Percentiles rank a stretch among this genome's conserved stretches.
These are phyloP conservation scores for Tyrophagus putrescentiae DNA, from an alignment of 1,140 invertebrate genomes.

Conservation along the genomic window DNA sequence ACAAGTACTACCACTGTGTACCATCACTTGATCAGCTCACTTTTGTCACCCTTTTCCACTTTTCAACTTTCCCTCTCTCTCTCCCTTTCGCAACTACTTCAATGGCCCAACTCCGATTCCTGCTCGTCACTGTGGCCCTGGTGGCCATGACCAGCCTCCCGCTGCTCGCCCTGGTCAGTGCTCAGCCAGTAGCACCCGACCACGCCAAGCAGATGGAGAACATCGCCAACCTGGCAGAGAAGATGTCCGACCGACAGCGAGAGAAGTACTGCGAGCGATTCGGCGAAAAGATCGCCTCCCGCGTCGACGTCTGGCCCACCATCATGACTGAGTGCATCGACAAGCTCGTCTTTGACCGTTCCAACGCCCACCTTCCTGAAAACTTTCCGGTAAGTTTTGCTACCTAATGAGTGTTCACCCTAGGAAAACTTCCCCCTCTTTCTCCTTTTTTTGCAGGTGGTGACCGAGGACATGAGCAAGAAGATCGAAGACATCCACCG, in stretches of 20 bases:
- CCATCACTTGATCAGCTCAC: too few species aligned
- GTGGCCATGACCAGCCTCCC: too few species aligned
- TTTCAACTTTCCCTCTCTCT: too few species aligned
- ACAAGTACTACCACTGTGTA: too few species aligned
- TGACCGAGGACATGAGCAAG: background rate
- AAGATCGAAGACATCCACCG: background rate
- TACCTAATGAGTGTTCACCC: background rate
- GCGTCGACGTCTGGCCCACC: background rate
- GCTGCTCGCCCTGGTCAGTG: background rate
- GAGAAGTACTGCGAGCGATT: conserved; percentile 13
- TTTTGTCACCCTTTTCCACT: too few species aligned
- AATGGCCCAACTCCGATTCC: too few species aligned
- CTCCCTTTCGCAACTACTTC: too few species aligned
- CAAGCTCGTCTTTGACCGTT: background rate
- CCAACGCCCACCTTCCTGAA: background rate
- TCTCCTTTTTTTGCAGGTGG: background rate
- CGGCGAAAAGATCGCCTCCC: background rate
- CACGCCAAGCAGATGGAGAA: background rate
- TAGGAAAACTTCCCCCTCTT: background rate
- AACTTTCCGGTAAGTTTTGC: conserved; percentile 5
- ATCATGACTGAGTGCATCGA: background rate
- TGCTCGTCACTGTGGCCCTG: background rate
- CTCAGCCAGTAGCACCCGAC: background rate
- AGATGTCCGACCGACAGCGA: background rate
- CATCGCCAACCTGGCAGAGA: conserved; percentile 6